Evolutionary conservation across 2,888 invertebrate species (phyloP).

Genomic region (Oegoconia quadripuncta): DNA sequence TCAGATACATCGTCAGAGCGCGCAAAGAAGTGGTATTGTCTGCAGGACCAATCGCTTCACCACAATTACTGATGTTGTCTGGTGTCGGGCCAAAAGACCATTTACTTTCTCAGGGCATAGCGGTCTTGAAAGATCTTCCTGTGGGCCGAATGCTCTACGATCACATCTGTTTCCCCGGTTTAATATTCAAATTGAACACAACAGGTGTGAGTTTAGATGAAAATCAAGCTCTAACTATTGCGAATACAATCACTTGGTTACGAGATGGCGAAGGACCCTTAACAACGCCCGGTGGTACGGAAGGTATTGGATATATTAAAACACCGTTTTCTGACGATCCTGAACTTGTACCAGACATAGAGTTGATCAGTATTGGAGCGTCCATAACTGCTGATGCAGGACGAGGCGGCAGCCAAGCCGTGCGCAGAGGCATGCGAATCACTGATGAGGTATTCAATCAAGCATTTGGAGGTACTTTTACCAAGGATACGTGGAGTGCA

Average conservation of each 20-base stretch:
- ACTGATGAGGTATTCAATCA: constrained; percentile 74
- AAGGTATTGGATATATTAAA: constrained; percentile 83
- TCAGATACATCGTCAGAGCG: constrained; percentile 73
- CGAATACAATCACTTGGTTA: constrained; percentile 44
- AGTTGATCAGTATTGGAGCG: constrained; percentile 81
- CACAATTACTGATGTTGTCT: constrained; percentile 93
- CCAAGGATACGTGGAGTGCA: constrained; percentile 78
- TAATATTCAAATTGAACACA: constrained; percentile 59
- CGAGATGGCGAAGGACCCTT: constrained; percentile 62
- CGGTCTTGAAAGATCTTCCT: constrained; percentile 81
- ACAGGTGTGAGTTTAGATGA: constrained; percentile 56
- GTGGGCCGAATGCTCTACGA: constrained; percentile 84
- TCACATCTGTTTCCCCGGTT: constrained; percentile 76
- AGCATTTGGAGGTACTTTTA: constrained; percentile 76
- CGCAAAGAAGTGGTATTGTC: constrained; percentile 90
- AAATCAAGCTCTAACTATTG: constrained; percentile 30
- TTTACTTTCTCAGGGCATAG: constrained; percentile 73
- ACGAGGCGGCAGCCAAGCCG: constrained; percentile 50
- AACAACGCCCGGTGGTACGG: constrained; percentile 81
- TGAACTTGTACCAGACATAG: constrained; percentile 82
- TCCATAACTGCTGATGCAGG: constrained; percentile 81
- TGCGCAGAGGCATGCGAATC: constrained; percentile 77
- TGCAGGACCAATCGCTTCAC: constrained; percentile 92
- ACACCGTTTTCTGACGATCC: constrained; percentile 77
- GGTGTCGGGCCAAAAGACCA: constrained; percentile 81